Evolutionary conservation across 2,113 vertebrate genomes (phyloP), one percentile per base, ranked within the genome.

Genomic region (Rhinichthys klamathensis): DNA sequence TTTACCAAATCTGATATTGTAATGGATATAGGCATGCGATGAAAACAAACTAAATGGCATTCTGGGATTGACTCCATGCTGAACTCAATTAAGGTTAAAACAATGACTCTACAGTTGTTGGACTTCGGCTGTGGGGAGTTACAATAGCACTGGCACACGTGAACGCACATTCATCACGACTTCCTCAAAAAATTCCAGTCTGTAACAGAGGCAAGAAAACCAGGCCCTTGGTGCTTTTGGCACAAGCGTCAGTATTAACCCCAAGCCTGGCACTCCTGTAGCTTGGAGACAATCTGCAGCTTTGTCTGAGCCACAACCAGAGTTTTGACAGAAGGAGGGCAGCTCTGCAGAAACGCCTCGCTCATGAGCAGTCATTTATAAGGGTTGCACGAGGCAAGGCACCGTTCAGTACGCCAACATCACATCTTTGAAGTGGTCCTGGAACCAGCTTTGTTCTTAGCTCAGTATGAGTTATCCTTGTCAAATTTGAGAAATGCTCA

Each of bases 81-180:
- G 60, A 70, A 90, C 85, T 90, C 87, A 90, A 90, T 93, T 92
- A 92, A 86, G 88, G 90, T 88, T 84, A 90, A 92, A 91, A 93
- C 90, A 94, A 92, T 89, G 89, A 84, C 74, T 85, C 88, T 84
- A 90, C 87, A 93, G 91, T 91, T 72, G 44, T 30, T 70, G 86
- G 83, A 89, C 88, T 72, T 80, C 46, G 86, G 84, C 78, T 87
- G 75, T 83, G 83, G 58, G 82, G 88, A 67, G 69, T 16, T 76
- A 82, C 56, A 75, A 41, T 30, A 30, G 15, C 77, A 80, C 72
- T 70, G 54, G 83, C 74, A 87, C 79, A 89, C 46, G 56, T 27
- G 51, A 74, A 35, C 46, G 23, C 83, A 58, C 7, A 72, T 35
- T 74, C 80, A 80, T 74, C 80, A 80, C 32, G 4, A n/a, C 84